phyloP scores from a whole-genome alignment of 2,888 invertebrate genomes.

The Ptychoptera albimana region DNA sequence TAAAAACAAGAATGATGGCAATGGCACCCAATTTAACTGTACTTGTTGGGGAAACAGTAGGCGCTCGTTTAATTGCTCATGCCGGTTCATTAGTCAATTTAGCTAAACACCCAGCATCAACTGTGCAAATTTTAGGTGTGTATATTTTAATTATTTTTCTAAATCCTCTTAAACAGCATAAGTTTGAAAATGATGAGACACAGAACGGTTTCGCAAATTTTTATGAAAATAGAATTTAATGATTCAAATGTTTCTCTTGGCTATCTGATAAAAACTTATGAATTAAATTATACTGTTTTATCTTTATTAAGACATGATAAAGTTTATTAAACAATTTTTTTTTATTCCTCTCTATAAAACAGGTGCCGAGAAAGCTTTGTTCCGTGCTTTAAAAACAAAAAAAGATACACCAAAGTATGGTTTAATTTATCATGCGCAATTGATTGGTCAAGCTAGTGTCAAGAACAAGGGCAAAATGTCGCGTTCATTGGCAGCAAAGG shows the following conservation, averaged over 20 bases:
- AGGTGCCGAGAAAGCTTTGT: conserved; percentile 96
- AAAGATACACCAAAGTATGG: conserved; percentile 99
- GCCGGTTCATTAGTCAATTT: conserved; percentile 94
- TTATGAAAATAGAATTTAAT: neutral
- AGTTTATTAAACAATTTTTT: neutral
- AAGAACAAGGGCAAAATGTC: conserved; percentile 92
- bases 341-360: neutral
- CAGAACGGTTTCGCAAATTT: conserved; percentile 9
- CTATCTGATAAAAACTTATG: conserved; percentile 4
- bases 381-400: conserved; percentile 91
- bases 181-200: conserved; percentile 7
- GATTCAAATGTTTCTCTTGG: conserved; percentile 5
- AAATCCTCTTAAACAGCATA: no score
- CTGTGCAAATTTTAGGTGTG: conserved; percentile 70
- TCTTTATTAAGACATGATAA: no score
- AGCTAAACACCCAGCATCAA: conserved; percentile 96
- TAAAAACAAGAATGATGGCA: conserved; percentile 94
- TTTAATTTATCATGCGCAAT: conserved; percentile 88
- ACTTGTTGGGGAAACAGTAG: conserved; percentile 91
- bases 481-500: conserved; percentile 93
- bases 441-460: conserved; percentile 77
- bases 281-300: neutral
- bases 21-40: conserved; percentile 96
- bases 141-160: neutral
- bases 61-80: conserved; percentile 90